These are phyloP conservation scores for Neolamprologus devosi DNA, from an alignment of 2,113 vertebrate genomes.

Conservation along the genomic window DNA sequence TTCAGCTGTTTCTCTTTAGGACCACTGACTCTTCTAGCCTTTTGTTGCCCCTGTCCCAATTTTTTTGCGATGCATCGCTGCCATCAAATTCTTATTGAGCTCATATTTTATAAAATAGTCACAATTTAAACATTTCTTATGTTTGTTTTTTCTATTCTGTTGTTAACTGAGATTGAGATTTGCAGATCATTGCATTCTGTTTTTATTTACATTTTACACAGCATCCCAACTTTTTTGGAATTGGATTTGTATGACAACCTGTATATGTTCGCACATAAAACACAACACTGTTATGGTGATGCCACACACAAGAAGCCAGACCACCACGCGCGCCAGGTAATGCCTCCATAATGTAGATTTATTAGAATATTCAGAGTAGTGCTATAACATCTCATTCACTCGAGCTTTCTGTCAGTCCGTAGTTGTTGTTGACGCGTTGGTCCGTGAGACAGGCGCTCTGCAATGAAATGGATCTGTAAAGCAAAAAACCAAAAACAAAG, in stretches of 20 bases:
- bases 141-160: neutral
- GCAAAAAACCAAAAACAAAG: conserved; percentile 22
- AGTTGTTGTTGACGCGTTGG: conserved; percentile 12
- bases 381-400: conserved; percentile 64
- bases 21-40: neutral
- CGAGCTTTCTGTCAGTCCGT: conserved; percentile 27
- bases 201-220: neutral
- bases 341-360: conserved; percentile 69
- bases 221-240: neutral
- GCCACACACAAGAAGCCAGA: conserved; percentile 24
- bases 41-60: no score
- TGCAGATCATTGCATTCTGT: neutral
- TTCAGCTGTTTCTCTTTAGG: neutral
- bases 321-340: neutral
- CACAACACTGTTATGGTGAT: neutral
- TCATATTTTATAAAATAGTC: neutral
- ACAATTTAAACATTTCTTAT: neutral
- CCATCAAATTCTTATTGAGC: neutral
- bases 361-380: conserved; percentile 71
- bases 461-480: conserved; percentile 53
- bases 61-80: neutral
- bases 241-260: neutral
- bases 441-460: conserved; percentile 41
- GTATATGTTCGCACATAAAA: neutral
- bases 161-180: neutral